A percentile compares a stretch with the other conserved stretches of the same genome.
These are phyloP conservation scores for Oxytorus armatus DNA, from an alignment of 2,888 invertebrate genomes.

Conservation along the genomic window DNA sequence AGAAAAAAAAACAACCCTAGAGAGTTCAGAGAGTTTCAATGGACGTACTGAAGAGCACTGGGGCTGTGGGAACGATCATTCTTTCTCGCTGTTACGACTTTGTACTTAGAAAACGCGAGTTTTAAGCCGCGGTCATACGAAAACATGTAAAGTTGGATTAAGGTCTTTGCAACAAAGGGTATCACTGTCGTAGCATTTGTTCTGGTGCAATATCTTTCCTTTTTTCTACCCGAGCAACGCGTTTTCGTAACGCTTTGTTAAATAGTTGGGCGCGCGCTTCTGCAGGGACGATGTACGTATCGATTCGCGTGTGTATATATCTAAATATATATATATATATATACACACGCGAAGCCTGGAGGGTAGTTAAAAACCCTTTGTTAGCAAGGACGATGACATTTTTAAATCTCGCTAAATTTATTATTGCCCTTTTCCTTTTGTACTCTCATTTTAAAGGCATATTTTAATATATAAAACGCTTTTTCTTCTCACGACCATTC, in stretches of 20 bases:
- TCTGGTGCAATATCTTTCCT: slow-evolving; percentile 21
- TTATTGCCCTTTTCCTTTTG: slow-evolving; percentile 15
- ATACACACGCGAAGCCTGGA: slow-evolving; percentile 6
- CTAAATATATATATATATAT: slow-evolving; percentile 18
- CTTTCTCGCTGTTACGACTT: slow-evolving; percentile 46
- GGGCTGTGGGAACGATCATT: slow-evolving; percentile 26
- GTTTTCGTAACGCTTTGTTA: slow-evolving; percentile 39
- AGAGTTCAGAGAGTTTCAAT: slow-evolving; percentile 42
- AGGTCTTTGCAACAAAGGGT: slow-evolving; percentile 36
- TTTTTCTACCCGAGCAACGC: slow-evolving; percentile 14
- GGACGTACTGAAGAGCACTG: slow-evolving; percentile 32
- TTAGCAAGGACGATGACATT: slow-evolving; percentile 30
- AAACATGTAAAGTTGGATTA: slow-evolving; percentile 55
- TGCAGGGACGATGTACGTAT: slow-evolving; percentile 4
- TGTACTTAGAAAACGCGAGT: slow-evolving; percentile 53
- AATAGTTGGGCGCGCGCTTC: slow-evolving; percentile 20
- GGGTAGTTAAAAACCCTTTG: slow-evolving; percentile 47
- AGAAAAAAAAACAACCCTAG: slow-evolving; percentile 4
- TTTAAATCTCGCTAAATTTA: slow-evolving; percentile 46
- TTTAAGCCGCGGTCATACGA: slow-evolving; percentile 33
- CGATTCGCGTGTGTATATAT: not conserved
- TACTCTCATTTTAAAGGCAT: not conserved
- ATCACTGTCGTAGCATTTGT: slow-evolving; percentile 30
- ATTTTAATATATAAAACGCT: not conserved
- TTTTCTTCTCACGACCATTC: not conserved